Percentiles rank a stretch among this genome's conserved stretches.
phyloP scores from a whole-genome alignment of 1,140 invertebrate species.

The Andrena cerasifolii region DNA sequence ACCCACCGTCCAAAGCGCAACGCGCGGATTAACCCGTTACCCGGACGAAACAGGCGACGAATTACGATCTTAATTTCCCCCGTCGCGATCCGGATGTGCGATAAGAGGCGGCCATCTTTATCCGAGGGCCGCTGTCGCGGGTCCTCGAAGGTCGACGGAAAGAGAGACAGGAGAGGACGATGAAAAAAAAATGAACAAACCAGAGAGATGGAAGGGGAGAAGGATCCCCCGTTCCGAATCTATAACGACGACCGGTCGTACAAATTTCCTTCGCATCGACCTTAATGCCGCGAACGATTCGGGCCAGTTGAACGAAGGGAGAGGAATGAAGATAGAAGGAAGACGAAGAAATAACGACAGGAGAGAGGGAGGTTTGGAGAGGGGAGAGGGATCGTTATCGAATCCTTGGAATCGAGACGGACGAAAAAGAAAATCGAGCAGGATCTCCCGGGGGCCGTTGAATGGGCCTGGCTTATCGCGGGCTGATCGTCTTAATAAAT shows the following conservation, averaged over 20 bases:
- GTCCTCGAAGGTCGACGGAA: not conserved
- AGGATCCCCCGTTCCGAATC: conserved; percentile 64
- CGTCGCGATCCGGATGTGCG: conserved; percentile 45
- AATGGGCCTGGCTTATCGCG: conserved; percentile 59
- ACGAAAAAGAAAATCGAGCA: conserved; percentile 53
- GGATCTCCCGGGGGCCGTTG: conserved; percentile 45
- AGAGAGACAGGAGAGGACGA: conserved; percentile 19
- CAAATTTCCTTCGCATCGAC: conserved; percentile 59
- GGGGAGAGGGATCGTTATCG: conserved; percentile 49
- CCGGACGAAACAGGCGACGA: conserved; percentile 43
- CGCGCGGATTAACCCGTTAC: conserved; percentile 55
- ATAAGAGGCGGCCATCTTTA: conserved; percentile 58
- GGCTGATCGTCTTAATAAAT: conserved; percentile 72
- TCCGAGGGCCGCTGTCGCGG: conserved; percentile 25
- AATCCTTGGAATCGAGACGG: conserved; percentile 49
- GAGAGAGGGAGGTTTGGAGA: not conserved
- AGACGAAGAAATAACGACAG: not conserved
- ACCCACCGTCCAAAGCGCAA: too few species aligned
- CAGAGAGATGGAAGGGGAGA: conserved; percentile 5
- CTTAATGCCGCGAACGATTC: conserved; percentile 22
- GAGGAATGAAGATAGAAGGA: too few species aligned
- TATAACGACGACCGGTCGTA: conserved; percentile 65
- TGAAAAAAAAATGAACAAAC: conserved; percentile 9
- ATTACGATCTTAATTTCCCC: conserved; percentile 53
- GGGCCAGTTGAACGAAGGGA: not conserved